A percentile compares a stretch with the other conserved stretches of the same genome.
Conservation (phyloP, 2,797 vertebrate genomes). For the Esox lucius region DNA sequence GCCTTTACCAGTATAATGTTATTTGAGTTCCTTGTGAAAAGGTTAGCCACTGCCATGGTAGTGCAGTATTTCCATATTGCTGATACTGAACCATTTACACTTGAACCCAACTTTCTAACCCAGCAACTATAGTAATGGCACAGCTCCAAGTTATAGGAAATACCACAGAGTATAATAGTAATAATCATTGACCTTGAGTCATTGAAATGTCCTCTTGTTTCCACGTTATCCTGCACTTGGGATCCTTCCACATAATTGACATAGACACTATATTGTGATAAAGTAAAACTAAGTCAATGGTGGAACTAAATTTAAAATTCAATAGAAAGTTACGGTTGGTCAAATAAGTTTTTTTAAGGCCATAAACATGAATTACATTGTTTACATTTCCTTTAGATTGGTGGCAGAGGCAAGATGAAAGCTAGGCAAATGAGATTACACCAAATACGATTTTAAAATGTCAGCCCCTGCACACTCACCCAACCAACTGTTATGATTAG, state of each 20-base stretch:
- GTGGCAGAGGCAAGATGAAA: constrained; percentile 60
- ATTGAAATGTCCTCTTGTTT: constrained; percentile 66
- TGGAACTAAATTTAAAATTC: constrained; percentile 65
- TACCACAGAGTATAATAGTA: constrained; percentile 38
- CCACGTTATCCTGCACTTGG: constrained; percentile 74
- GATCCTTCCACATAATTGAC: constrained; percentile 74
- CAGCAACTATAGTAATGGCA: constrained; percentile 70
- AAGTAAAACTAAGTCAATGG: constrained; percentile 51
- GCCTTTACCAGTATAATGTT: background rate
- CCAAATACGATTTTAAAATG: constrained; percentile 77
- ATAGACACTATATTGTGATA: constrained; percentile 71
- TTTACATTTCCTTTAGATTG: constrained; percentile 74
- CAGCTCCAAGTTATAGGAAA: constrained; percentile 52
- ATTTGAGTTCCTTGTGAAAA: background rate
- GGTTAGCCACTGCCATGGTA: background rate
- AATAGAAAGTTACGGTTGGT: constrained; percentile 62
- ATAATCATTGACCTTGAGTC: constrained; percentile 73
- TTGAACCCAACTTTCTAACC: constrained; percentile 55
- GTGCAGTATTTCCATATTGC: background rate
- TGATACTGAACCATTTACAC: background rate
- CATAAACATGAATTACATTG: constrained; percentile 73
- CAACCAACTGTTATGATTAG: constrained; percentile 81
- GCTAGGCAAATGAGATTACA: constrained; percentile 72
- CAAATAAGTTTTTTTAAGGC: constrained; percentile 63
- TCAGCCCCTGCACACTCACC: constrained; percentile 67